Percentiles rank a stretch among this genome's conserved stretches.
These are phyloP conservation scores for Gyps fulvus DNA, from an alignment of 2,113 vertebrate genomes.

Conservation along the genomic window DNA sequence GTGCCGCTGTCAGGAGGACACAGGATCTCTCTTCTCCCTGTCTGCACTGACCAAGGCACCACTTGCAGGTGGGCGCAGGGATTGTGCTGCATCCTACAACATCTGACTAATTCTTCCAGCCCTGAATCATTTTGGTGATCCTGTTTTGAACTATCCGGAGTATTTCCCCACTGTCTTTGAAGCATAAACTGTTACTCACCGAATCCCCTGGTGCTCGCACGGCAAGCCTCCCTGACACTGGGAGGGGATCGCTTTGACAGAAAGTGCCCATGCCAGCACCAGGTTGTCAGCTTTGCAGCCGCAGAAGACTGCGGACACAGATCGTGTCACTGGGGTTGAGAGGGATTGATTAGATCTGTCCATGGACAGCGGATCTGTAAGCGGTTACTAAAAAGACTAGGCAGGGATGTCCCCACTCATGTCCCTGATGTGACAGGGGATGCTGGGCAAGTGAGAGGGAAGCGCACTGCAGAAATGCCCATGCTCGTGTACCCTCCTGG, in stretches of 20 bases:
- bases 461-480: fast-evolving
- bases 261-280: not conserved
- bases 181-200: not conserved
- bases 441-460: not conserved
- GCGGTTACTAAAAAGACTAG: not conserved
- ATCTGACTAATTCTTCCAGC: not conserved
- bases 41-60: not conserved
- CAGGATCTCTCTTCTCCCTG: fast-evolving
- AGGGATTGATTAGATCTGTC: not conserved
- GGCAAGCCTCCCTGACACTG: fast-evolving
- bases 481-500: fast-evolving
- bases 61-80: fast-evolving
- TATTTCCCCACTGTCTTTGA: fast-evolving
- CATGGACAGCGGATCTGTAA: fast-evolving
- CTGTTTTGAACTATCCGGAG: fast-evolving
- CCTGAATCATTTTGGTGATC: not conserved
- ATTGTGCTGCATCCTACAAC: not conserved
- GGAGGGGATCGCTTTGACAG: not conserved
- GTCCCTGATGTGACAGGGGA: not conserved
- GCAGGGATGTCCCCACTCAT: not conserved
- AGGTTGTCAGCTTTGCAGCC: not conserved
- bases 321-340: fast-evolving
- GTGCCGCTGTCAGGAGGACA: not conserved
- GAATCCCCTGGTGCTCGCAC: fast-evolving
- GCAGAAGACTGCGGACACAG: not conserved